These are phyloP conservation scores for Mamestra brassicae DNA, from an alignment of 2,888 invertebrate species.

Conservation along the genomic window DNA sequence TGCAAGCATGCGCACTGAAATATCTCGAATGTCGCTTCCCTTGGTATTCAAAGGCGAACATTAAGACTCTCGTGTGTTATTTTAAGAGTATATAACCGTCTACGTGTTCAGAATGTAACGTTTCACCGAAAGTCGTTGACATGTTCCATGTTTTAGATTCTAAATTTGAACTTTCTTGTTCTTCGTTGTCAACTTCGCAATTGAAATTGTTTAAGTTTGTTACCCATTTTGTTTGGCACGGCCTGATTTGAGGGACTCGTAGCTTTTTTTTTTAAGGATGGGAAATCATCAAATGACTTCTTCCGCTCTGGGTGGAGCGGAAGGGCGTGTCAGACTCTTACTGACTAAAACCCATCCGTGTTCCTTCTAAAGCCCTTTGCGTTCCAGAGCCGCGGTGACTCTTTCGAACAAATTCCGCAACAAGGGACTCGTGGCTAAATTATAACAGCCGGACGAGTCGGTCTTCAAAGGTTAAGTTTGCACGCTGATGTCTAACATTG, in stretches of 20 bases:
- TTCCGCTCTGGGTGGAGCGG: too few relatives aligned
- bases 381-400: too few relatives aligned
- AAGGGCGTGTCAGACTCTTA: too few relatives aligned
- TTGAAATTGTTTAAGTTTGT: neutral
- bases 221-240: neutral
- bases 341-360: too few relatives aligned
- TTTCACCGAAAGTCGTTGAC: constrained; percentile 48
- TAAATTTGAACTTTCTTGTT: constrained; percentile 5
- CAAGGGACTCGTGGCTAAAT: neutral
- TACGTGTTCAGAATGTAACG: constrained; percentile 52
- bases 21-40: constrained; percentile 50
- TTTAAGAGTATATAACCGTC: constrained; percentile 49
- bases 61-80: constrained; percentile 52
- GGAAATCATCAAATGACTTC: too few relatives aligned
- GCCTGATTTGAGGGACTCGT: neutral
- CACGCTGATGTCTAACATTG: neutral
- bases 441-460: neutral
- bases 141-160: constrained; percentile 19
- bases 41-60: constrained; percentile 56
- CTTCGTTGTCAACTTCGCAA: neutral
- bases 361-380: too few relatives aligned
- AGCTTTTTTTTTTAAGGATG: too few relatives aligned
- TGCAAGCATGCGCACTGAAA: constrained; percentile 49
- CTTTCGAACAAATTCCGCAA: too few relatives aligned
- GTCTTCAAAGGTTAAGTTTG: neutral